Percentiles rank a stretch among this genome's conserved stretches.
These are phyloP conservation scores for Radopholus similis DNA, from an alignment of 1,140 invertebrate genomes.

Conservation along the genomic window DNA sequence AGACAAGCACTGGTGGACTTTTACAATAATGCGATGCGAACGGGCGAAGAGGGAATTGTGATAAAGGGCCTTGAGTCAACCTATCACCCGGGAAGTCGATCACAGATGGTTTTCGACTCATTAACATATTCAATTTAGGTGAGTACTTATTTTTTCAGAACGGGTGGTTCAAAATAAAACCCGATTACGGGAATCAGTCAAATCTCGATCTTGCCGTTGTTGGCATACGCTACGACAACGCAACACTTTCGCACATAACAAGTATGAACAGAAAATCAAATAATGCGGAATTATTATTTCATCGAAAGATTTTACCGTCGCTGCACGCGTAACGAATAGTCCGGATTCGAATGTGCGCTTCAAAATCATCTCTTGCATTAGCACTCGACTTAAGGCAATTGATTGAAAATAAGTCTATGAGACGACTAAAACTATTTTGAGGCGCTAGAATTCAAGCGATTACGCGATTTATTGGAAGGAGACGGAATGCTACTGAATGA, in stretches of 20 bases:
- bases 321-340: slow-evolving; percentile 13
- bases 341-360: slow-evolving; percentile 10
- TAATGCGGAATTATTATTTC: too few species aligned
- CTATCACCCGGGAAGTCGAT: slow-evolving; percentile 20
- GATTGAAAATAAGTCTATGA: too few species aligned
- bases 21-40: slow-evolving; percentile 35
- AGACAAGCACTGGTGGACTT: slow-evolving; percentile 38
- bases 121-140: background rate
- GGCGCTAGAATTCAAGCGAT: slow-evolving; percentile 35
- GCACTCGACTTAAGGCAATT: slow-evolving; percentile 21
- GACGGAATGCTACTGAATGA: background rate
- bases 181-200: slow-evolving; percentile 41
- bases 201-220: slow-evolving; percentile 44
- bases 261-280: too few species aligned
- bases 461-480: slow-evolving; percentile 18
- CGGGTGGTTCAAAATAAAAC: slow-evolving; percentile 51
- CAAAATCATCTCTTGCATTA: slow-evolving; percentile 37
- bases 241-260: slow-evolving; percentile 9
- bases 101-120: slow-evolving; percentile 22
- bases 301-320: slow-evolving; percentile 40
- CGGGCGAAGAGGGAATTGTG: slow-evolving; percentile 39
- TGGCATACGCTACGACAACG: slow-evolving; percentile 37
- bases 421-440: too few species aligned
- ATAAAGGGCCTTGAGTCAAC: slow-evolving; percentile 35
- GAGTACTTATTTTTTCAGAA: slow-evolving; percentile 8